A percentile compares a stretch with the other conserved stretches of the same genome.
These are phyloP conservation scores for Cataglyphis altisquamis DNA, from an alignment of 2,888 invertebrate species.

Conservation along the genomic window DNA sequence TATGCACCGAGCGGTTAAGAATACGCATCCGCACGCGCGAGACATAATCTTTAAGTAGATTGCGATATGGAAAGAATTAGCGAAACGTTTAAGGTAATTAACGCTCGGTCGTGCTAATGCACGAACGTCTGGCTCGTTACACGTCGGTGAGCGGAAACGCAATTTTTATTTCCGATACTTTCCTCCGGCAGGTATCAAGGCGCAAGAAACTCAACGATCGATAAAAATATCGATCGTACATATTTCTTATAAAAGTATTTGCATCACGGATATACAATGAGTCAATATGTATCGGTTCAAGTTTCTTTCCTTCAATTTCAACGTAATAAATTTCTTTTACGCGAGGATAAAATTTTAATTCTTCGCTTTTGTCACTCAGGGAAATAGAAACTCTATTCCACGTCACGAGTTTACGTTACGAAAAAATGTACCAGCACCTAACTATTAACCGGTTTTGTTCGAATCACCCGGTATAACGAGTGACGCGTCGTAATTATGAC, in stretches of 20 bases:
- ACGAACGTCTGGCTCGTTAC: conserved; percentile 42
- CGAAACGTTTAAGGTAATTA: conserved; percentile 54
- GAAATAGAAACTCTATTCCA: conserved; percentile 10
- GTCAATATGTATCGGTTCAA: not conserved
- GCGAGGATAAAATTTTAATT: not conserved
- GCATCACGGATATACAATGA: not conserved
- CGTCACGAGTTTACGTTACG: not conserved
- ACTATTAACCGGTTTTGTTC: not conserved
- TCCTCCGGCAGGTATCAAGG: conserved; percentile 1
- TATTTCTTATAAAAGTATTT: not conserved
- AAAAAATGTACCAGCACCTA: not conserved
- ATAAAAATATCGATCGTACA: not conserved
- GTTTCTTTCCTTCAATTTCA: not conserved
- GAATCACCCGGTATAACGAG: conserved; percentile 4
- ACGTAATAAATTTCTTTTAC: not conserved
- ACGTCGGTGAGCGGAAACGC: conserved; percentile 12
- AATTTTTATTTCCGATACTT: conserved; percentile 23
- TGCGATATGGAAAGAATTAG: conserved; percentile 24
- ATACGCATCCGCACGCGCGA: conserved; percentile 19
- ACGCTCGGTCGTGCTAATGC: conserved; percentile 39
- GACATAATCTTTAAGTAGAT: conserved; percentile 14
- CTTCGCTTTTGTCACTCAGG: not conserved
- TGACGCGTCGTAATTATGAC: conserved; percentile 5
- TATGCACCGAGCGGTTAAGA: not conserved
- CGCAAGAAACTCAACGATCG: not conserved